Percentiles rank a stretch among this genome's conserved stretches.
Conservation (phyloP, 2,888 invertebrate species). For the Apotomis capreana region DNA sequence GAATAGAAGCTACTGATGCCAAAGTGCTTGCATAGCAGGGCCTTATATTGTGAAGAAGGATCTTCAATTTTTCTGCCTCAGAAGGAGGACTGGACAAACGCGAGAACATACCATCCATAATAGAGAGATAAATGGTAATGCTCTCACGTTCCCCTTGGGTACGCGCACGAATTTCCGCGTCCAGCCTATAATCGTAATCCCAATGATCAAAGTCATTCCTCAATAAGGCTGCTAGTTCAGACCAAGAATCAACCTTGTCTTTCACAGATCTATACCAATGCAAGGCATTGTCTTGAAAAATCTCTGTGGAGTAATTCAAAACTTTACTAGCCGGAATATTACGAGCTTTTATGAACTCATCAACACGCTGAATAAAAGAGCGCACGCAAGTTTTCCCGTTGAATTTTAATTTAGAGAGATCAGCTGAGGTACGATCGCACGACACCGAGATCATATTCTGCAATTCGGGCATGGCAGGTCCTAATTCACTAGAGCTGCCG, state of each 20-base stretch:
- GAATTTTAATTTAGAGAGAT: constrained; percentile 2
- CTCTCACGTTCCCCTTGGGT: no score
- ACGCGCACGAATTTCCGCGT: not conserved
- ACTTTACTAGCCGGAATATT: constrained; percentile 5
- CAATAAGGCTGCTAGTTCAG: not conserved
- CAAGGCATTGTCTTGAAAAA: not conserved
- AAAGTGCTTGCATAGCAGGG: not conserved
- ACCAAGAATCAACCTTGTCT: constrained; percentile 9
- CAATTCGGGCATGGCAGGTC: not conserved
- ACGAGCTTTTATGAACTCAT: constrained; percentile 1
- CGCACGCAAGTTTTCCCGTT: constrained; percentile 20
- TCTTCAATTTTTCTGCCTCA: no score
- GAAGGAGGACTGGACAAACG: no score
- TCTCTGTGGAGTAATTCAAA: constrained; percentile 4
- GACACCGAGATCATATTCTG: constrained; percentile 6
- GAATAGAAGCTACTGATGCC: constrained; percentile 1
- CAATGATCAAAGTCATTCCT: not conserved
- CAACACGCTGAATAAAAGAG: constrained; percentile 10
- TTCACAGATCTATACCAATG: constrained; percentile 6
- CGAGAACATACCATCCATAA: no score
- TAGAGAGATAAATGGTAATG: no score
- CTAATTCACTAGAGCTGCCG: not conserved
- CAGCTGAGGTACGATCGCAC: not conserved
- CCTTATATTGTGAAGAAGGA: no score
- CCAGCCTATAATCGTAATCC: not conserved